These are phyloP conservation scores for Tragelaphus oryx DNA, from an alignment of 2,797 vertebrate genomes.

Conservation along the genomic window DNA sequence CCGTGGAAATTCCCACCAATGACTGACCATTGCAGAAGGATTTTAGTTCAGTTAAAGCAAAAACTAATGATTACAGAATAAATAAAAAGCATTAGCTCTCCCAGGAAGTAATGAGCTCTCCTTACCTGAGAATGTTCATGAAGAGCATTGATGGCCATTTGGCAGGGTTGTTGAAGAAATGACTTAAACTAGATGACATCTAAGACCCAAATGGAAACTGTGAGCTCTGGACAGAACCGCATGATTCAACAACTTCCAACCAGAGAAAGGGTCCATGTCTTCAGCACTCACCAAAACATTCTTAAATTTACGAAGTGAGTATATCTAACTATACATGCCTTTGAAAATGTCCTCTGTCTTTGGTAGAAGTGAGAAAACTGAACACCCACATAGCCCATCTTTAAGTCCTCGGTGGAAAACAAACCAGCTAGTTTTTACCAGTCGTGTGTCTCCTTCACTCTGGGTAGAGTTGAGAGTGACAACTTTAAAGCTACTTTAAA, in stretches of 20 bases:
- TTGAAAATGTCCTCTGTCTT: not conserved
- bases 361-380: not conserved
- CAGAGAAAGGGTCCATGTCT: not conserved
- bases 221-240: not conserved
- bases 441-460: not conserved
- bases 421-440: not conserved
- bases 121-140: not conserved
- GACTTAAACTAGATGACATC: not conserved
- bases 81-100: not conserved
- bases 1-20: not conserved
- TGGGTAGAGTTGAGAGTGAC: not conserved
- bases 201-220: not conserved
- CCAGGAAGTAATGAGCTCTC: not conserved
- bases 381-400: not conserved
- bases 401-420: not conserved
- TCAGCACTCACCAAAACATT: not conserved
- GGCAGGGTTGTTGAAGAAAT: not conserved
- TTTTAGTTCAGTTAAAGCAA: not conserved
- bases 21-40: not conserved
- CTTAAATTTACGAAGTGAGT: not conserved
- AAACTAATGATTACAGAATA: not conserved
- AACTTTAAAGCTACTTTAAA: not conserved
- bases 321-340: not conserved
- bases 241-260: not conserved
- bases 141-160: not conserved